phyloP scores from a whole-genome alignment of 2,888 invertebrate genomes.

The Noctua comes region DNA sequence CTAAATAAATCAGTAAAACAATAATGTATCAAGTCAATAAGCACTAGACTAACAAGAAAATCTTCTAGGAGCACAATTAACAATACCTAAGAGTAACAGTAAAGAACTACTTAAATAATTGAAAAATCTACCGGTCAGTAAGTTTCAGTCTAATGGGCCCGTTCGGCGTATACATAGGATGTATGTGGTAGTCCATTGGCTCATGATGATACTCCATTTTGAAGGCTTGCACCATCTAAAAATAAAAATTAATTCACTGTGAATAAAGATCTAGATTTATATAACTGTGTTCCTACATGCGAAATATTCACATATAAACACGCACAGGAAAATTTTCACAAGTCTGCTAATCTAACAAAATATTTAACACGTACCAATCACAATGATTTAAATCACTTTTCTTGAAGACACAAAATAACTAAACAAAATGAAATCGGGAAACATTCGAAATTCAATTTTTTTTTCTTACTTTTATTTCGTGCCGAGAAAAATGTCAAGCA shows the following conservation, averaged over 20 bases:
- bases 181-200: conserved; percentile 91
- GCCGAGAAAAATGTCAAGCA: neutral
- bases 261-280: neutral
- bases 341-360: neutral
- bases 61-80: neutral
- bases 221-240: conserved; percentile 92
- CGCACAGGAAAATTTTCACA: neutral
- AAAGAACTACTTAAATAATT: neutral
- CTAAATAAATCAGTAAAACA: neutral
- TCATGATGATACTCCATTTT: conserved; percentile 92
- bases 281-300: neutral
- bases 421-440: neutral
- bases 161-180: conserved; percentile 93
- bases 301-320: neutral
- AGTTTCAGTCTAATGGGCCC: conserved; percentile 92
- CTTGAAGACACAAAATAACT: neutral
- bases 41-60: neutral
- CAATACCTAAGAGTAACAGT: neutral
- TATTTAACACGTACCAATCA: neutral
- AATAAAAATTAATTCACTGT: neutral
- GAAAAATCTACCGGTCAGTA: conserved; percentile 81
- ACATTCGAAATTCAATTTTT: neutral
- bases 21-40: neutral
- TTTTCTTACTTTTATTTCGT: neutral
- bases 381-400: neutral